These are phyloP conservation scores for Leptura quadrifasciata DNA, from an alignment of 2,888 invertebrate species.

Conservation along the genomic window DNA sequence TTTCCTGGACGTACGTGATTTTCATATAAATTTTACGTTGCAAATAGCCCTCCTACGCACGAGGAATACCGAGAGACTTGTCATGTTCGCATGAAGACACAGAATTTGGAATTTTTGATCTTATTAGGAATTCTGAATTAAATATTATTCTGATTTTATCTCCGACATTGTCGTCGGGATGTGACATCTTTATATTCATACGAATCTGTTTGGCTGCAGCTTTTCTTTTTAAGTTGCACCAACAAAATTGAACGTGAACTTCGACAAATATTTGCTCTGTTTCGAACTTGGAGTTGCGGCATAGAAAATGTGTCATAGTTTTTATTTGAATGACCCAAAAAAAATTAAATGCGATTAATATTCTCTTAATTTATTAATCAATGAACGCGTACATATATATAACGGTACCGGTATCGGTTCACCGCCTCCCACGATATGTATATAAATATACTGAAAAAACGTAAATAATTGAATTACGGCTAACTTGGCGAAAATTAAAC, in stretches of 20 bases:
- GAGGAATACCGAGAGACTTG: constrained; percentile 16
- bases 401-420: too few relatives aligned
- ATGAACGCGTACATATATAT: too few relatives aligned
- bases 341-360: too few relatives aligned
- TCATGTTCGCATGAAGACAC: constrained; percentile 5
- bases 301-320: too few relatives aligned
- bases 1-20: constrained; percentile 53
- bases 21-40: constrained; percentile 43
- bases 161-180: constrained; percentile 7
- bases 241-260: background rate
- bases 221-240: background rate
- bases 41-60: constrained; percentile 45
- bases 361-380: too few relatives aligned
- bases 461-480: too few relatives aligned
- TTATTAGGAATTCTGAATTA: constrained; percentile 51
- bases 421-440: too few relatives aligned
- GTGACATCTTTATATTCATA: constrained; percentile 7
- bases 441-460: too few relatives aligned
- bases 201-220: background rate
- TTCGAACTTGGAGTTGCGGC: too few relatives aligned
- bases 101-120: constrained; percentile 46
- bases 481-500: too few relatives aligned
- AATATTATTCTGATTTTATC: constrained; percentile 52
- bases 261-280: too few relatives aligned
- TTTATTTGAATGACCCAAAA: too few relatives aligned